Conservation (phyloP, 1,140 invertebrate genomes). For the Calycopis cecrops region DNA sequence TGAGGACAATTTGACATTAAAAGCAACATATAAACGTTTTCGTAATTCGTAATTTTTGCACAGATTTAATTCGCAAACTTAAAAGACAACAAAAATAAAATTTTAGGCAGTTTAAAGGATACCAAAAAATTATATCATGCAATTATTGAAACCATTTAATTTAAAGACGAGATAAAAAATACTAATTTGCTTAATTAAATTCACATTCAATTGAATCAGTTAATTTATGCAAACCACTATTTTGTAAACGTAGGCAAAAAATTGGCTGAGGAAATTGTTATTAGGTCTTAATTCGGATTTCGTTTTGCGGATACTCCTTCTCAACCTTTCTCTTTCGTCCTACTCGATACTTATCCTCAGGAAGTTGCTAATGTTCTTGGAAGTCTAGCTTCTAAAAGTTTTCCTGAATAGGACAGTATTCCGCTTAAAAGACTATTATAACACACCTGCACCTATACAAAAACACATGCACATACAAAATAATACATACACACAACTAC, state of each 20-base stretch:
- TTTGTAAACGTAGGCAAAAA: neutral
- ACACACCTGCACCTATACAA: no score
- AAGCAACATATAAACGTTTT: slow-evolving; percentile 8
- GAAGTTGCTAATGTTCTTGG: neutral
- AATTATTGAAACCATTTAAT: neutral
- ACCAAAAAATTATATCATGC: neutral
- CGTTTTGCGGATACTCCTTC: neutral
- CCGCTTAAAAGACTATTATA: no score
- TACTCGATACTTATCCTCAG: neutral
- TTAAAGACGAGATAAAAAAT: neutral
- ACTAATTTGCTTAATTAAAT: neutral
- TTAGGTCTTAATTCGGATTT: neutral
- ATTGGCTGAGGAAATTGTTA: neutral
- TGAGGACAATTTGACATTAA: neutral
- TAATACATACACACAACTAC: no score
- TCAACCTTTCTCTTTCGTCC: neutral
- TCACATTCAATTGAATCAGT: neutral
- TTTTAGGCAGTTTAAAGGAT: neutral
- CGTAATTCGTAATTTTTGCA: slow-evolving; percentile 9
- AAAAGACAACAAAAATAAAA: neutral
- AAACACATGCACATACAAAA: no score
- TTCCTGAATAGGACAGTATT: neutral
- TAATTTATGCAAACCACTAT: neutral
- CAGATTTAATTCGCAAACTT: neutral
- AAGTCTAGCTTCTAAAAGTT: neutral